A percentile compares a stretch with the other conserved stretches of the same genome.
Conservation (phyloP, 1,140 invertebrate species). For the Drosophila albomicans region DNA sequence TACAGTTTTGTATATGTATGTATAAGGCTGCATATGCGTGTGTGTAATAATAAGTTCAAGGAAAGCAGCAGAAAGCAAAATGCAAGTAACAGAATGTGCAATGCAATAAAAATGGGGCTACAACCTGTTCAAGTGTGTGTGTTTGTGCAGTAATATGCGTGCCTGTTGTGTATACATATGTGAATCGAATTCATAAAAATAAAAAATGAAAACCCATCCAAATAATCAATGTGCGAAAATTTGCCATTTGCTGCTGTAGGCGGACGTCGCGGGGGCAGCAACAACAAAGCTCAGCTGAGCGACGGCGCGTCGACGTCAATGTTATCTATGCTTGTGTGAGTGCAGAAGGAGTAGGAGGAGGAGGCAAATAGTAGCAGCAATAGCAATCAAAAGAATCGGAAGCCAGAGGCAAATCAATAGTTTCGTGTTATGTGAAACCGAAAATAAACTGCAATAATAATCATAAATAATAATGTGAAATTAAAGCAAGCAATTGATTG, state of each 20-base stretch:
- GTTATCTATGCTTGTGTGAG: slow-evolving; percentile 32
- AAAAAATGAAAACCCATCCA: slow-evolving; percentile 47
- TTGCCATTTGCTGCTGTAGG: slow-evolving; percentile 48
- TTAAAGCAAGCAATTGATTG: slow-evolving; percentile 52
- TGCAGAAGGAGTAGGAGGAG: slow-evolving; percentile 36
- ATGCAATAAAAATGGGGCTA: slow-evolving; percentile 44
- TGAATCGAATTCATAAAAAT: slow-evolving; percentile 6
- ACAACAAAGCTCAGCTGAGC: slow-evolving; percentile 72
- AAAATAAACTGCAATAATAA: slow-evolving; percentile 62
- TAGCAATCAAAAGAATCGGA: slow-evolving; percentile 35
- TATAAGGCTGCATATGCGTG: background rate
- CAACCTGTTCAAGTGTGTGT: slow-evolving; percentile 32
- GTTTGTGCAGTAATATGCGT: slow-evolving; percentile 25
- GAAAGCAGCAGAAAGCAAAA: slow-evolving; percentile 53
- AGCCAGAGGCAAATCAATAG: slow-evolving; percentile 64
- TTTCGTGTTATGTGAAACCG: slow-evolving; percentile 43
- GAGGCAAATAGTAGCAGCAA: slow-evolving; percentile 42
- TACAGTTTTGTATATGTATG: slow-evolving; percentile 12
- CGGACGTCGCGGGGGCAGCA: slow-evolving; percentile 24
- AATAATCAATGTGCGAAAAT: slow-evolving; percentile 73
- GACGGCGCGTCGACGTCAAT: slow-evolving; percentile 25
- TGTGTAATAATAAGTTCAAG: slow-evolving; percentile 45
- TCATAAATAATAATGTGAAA: slow-evolving; percentile 64
- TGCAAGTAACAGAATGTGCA: slow-evolving; percentile 48
- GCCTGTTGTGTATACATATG: background rate